A percentile compares a stretch with the other conserved stretches of the same genome.
Conservation (phyloP, 2,113 vertebrate genomes). For the Martes martes region DNA sequence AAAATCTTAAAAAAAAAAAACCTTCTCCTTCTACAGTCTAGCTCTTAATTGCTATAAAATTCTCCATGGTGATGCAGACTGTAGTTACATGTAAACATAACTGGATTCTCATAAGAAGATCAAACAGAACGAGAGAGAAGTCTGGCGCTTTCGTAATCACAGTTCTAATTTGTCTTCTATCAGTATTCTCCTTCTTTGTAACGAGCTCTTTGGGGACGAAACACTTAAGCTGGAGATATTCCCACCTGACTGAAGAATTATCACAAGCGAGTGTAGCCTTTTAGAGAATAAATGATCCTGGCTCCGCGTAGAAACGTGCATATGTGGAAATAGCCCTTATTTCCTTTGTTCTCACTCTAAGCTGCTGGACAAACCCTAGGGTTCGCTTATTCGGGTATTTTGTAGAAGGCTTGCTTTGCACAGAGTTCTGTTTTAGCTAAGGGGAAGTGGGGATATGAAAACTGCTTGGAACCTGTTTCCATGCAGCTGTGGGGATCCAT, state of each 20-base stretch:
- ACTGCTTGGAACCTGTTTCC: background rate
- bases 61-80: background rate
- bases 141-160: background rate
- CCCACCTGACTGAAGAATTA: background rate
- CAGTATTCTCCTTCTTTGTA: slow-evolving; percentile 2
- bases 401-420: background rate
- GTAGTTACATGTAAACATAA: background rate
- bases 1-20: background rate
- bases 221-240: background rate
- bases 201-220: background rate
- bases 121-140: background rate
- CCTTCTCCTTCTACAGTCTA: background rate
- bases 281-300: slow-evolving; percentile 14
- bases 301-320: background rate
- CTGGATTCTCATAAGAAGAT: background rate
- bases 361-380: background rate
- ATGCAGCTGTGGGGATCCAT: background rate
- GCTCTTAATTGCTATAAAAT: background rate
- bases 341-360: slow-evolving; percentile 6
- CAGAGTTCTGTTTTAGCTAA: background rate
- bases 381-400: background rate
- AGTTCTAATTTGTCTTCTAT: background rate
- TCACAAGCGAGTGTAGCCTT: background rate
- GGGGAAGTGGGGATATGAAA: background rate
- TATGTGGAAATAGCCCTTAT: background rate